phyloP scores from a whole-genome alignment of 35 echinoderm and acorn worm genomes.

The Strongylocentrotus purpuratus region DNA sequence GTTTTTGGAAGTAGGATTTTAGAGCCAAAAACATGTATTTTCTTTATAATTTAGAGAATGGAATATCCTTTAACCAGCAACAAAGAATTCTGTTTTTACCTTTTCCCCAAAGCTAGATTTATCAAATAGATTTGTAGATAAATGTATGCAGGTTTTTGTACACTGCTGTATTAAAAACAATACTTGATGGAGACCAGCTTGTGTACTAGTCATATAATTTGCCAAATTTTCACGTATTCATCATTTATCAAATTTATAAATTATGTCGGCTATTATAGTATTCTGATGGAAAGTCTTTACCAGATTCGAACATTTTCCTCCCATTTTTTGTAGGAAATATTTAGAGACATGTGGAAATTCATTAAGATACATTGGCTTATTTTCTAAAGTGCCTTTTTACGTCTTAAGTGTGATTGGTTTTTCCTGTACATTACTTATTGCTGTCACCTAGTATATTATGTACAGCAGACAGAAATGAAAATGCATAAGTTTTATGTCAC shows the following conservation, averaged over 20 bases:
- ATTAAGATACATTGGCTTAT: neutral
- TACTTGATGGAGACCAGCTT: no score
- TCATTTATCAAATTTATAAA: no score
- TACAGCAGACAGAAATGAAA: no score
- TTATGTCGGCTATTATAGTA: neutral
- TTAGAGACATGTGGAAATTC: neutral
- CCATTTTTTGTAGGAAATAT: neutral
- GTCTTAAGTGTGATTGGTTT: neutral
- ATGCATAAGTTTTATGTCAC: no score
- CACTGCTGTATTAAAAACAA: no score
- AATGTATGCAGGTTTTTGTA: no score
- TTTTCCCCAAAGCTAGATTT: neutral
- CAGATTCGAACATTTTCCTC: neutral
- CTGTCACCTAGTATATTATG: no score
- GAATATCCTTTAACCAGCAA: neutral
- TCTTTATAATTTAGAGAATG: neutral
- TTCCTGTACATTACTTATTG: no score
- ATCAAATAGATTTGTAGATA: no score
- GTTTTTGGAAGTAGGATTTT: neutral
- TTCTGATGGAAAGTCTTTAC: neutral
- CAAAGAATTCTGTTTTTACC: neutral
- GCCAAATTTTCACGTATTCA: no score
- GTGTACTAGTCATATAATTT: no score
- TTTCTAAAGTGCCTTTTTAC: neutral
- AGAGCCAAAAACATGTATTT: neutral